phyloP scores from a whole-genome alignment of 2,113 vertebrate species.

The Datnioides undecimradiatus region DNA sequence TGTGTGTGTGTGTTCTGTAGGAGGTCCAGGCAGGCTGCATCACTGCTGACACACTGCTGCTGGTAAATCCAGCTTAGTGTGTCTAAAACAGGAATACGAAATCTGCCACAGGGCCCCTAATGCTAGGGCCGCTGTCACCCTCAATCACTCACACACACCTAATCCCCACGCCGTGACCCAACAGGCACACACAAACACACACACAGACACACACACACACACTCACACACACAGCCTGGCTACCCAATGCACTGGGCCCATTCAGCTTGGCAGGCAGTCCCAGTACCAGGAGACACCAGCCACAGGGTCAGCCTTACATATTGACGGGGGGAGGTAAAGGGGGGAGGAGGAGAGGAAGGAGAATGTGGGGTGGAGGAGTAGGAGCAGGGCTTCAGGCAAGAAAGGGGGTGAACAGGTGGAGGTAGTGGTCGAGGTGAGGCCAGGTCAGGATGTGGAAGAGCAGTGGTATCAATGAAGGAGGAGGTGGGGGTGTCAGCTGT shows the following conservation, averaged over 20 bases:
- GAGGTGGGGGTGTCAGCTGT: background rate
- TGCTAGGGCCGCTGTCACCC: constrained; percentile 84
- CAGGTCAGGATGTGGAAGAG: too few species aligned
- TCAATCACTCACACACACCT: constrained; percentile 85
- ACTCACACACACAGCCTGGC: constrained; percentile 20
- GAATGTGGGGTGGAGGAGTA: background rate
- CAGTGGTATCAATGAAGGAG: background rate
- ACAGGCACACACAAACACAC: constrained; percentile 59
- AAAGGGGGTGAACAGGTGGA: constrained; percentile 16
- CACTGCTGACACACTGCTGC: constrained; percentile 83
- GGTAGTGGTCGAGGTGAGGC: background rate
- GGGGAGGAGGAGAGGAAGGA: constrained; percentile 7
- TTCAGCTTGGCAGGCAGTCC: constrained; percentile 63
- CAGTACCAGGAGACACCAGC: constrained; percentile 79
- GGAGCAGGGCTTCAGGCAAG: background rate
- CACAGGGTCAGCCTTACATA: constrained; percentile 71
- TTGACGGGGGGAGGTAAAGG: constrained; percentile 10
- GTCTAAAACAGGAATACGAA: constrained; percentile 84
- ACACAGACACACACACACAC: constrained; percentile 53
- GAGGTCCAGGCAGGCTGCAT: constrained; percentile 78
- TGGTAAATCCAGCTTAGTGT: constrained; percentile 85
- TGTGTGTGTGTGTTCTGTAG: constrained; percentile 66
- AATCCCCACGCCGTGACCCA: constrained; percentile 82
- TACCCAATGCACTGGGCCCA: constrained; percentile 54
- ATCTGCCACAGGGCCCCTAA: constrained; percentile 84